Evolutionary conservation across 2,888 invertebrate species (phyloP).

Genomic region (Augiades crinisus): DNA sequence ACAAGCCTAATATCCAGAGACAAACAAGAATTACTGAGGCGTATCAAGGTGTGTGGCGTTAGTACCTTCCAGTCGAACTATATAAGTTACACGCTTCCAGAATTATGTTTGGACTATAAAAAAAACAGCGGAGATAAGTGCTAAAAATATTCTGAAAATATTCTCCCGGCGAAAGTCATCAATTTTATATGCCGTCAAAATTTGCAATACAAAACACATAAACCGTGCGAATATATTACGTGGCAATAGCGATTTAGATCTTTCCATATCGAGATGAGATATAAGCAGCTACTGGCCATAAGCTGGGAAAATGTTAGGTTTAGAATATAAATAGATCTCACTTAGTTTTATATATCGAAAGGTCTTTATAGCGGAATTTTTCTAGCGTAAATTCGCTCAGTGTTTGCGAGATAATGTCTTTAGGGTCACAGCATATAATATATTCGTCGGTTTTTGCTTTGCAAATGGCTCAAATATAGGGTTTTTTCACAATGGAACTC

Average conservation of each 20-base stretch:
- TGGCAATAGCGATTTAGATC: neutral
- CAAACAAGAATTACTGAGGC: too few species aligned
- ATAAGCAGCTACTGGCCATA: neutral
- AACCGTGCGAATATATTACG: conserved; percentile 15
- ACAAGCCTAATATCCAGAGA: too few species aligned
- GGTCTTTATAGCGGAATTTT: neutral
- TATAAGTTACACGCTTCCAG: too few species aligned
- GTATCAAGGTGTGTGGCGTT: too few species aligned
- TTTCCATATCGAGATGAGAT: neutral
- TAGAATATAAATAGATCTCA: conserved; percentile 16
- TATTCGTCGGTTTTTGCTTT: too few species aligned
- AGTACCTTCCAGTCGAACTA: too few species aligned
- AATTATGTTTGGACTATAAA: too few species aligned
- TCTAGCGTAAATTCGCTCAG: neutral
- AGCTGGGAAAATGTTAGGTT: conserved; percentile 1
- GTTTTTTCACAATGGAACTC: too few species aligned
- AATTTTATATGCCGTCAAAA: conserved; percentile 7
- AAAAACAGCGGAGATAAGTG: too few species aligned
- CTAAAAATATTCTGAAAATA: neutral
- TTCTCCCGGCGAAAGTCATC: neutral
- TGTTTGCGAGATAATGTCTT: neutral
- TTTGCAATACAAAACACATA: conserved; percentile 16
- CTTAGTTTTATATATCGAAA: conserved; percentile 1
- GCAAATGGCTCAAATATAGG: too few species aligned
- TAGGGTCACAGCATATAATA: neutral